phyloP scores from a whole-genome alignment of 2,888 invertebrate genomes.

The Automeris io region DNA sequence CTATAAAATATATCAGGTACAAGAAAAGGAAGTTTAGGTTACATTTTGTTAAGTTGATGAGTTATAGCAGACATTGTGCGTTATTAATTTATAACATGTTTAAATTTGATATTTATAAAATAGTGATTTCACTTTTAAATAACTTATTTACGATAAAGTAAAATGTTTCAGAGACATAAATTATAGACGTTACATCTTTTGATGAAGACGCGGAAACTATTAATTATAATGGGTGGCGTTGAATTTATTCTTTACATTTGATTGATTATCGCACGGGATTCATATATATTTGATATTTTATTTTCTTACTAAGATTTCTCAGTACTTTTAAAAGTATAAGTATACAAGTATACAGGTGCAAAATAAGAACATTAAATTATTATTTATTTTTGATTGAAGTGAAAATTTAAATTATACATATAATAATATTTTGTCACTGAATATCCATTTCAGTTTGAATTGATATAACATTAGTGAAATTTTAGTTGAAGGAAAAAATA shows the following conservation, averaged over 20 bases:
- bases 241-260: neutral
- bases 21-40: conserved; percentile 28
- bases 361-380: too few species aligned
- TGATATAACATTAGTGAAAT: too few species aligned
- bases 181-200: neutral
- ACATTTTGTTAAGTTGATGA: conserved; percentile 18
- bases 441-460: too few species aligned
- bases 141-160: conserved; percentile 2
- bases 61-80: conserved; percentile 20
- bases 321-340: too few species aligned
- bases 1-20: conserved; percentile 37
- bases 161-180: neutral
- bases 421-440: too few species aligned
- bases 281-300: neutral
- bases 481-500: too few species aligned
- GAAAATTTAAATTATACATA: too few species aligned
- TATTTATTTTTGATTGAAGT: too few species aligned
- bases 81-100: conserved; percentile 19
- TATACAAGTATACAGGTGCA: too few species aligned
- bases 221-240: neutral
- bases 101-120: neutral
- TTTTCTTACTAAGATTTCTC: neutral
- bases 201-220: neutral
- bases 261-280: neutral
- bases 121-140: neutral